Evolutionary conservation across 2,888 invertebrate species (phyloP), one percentile per base, ranked within the genome.

Genomic region (Cantharis rustica): DNA sequence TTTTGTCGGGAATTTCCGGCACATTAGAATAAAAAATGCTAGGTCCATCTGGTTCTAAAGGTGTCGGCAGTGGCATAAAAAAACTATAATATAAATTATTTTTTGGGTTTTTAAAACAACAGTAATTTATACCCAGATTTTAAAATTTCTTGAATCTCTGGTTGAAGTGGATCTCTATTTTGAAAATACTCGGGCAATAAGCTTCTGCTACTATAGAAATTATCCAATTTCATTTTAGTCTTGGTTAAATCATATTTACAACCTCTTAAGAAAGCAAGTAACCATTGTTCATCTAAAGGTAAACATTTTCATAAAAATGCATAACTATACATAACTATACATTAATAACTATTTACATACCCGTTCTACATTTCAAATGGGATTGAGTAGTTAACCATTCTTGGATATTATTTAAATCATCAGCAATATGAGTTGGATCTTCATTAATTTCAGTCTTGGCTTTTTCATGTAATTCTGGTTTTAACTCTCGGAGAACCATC

Each of bases 161-260:
- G 78, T 13, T 78, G 16, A 62, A 79, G 76, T 1, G 91, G 90
- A 84, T 91, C 90, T 81, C 90, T 87, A 76, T 89, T 84, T 7
- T 88, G 87, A 81, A 91, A 91, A 79, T 92, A 88, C 81, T 93
- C 92, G 1, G 93, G 92, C 1, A 91, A 88, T 31, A 90, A 87
- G 2, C 89, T 89, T 79, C 90, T 90, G 83, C 90, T 84, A 10
- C 91, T 91, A 82, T 92, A 92, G 82, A 90, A 92, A 87, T 90
- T 90, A 78, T 91, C 91, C 27, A 91, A 80, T 81, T 91, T 91
- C 80, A 90, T 88, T 84, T 91, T 91, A 63, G 89, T 88, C 76
- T 89, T 87, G 81, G 91, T 90, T 62, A 91, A 82, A 72, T 90
- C 90, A 83, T 89, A 90, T 85, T 91, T 91, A 79, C 89, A 89